Evolutionary conservation across 1,140 invertebrate species (phyloP).

Genomic region (Aphidius gifuensis): DNA sequence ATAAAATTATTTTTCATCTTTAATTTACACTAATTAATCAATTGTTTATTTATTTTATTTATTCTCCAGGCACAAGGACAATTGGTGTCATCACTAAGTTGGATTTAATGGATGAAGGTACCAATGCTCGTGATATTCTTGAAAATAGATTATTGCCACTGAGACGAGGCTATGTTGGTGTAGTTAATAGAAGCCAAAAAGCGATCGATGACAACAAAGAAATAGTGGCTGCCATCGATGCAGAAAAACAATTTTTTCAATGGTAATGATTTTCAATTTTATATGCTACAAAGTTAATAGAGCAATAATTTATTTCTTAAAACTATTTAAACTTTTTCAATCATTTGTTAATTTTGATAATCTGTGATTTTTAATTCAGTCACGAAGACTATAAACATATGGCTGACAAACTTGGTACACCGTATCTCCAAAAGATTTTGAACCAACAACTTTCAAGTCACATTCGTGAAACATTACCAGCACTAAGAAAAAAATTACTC

Average conservation of each 20-base stretch:
- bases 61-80: constrained; percentile 77
- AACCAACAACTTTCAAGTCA: constrained; percentile 99
- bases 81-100: constrained; percentile 99
- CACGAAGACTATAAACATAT: constrained; percentile 91
- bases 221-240: constrained; percentile 89
- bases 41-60: too few relatives aligned
- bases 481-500: constrained; percentile 91
- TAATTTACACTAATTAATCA: too few relatives aligned
- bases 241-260: constrained; percentile 97
- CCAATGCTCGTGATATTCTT: constrained; percentile 95
- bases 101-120: constrained; percentile 99
- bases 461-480: constrained; percentile 95
- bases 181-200: constrained; percentile 98
- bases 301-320: background rate
- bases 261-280: constrained; percentile 55
- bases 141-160: constrained; percentile 96
- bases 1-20: too few relatives aligned
- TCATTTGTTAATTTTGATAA: background rate
- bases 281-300: too few relatives aligned
- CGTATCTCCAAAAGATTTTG: constrained; percentile 92
- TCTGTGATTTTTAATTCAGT: constrained; percentile 51
- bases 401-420: constrained; percentile 95
- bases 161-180: constrained; percentile 94
- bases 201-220: constrained; percentile 97
- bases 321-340: background rate